phyloP scores from a whole-genome alignment of 1,140 invertebrate genomes.

The Anoplolepis gracilipes region DNA sequence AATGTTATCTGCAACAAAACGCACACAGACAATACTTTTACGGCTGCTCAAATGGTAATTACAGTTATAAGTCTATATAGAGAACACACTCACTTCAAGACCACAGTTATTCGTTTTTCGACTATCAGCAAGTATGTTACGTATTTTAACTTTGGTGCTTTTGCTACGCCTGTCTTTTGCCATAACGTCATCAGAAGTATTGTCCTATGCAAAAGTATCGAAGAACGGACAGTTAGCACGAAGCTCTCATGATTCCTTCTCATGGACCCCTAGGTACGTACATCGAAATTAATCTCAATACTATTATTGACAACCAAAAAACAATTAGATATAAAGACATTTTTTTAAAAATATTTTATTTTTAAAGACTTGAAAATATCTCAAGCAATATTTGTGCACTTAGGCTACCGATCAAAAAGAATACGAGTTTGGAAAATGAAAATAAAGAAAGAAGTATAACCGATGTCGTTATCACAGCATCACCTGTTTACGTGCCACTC shows the following conservation, averaged over 20 bases:
- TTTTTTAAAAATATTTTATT: constrained; percentile 8
- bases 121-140: constrained; percentile 72
- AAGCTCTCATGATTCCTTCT: constrained; percentile 20
- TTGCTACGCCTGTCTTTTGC: constrained; percentile 61
- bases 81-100: constrained; percentile 28
- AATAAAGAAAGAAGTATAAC: constrained; percentile 61
- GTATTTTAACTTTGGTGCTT: constrained; percentile 59
- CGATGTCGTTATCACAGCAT: constrained; percentile 75
- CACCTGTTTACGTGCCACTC: constrained; percentile 74
- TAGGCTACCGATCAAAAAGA: constrained; percentile 22
- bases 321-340: background rate
- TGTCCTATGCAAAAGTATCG: constrained; percentile 80
- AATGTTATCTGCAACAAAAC: background rate
- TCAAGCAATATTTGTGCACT: background rate
- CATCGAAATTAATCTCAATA: background rate
- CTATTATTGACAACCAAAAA: background rate
- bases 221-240: constrained; percentile 75
- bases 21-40: constrained; percentile 65
- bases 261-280: constrained; percentile 70
- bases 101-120: constrained; percentile 72
- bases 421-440: constrained; percentile 40
- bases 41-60: constrained; percentile 41
- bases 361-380: background rate
- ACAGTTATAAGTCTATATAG: constrained; percentile 84
- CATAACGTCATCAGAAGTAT: constrained; percentile 69